These are phyloP conservation scores for Guaruba guarouba DNA, from an alignment of 2,113 vertebrate species.

Conservation along the genomic window DNA sequence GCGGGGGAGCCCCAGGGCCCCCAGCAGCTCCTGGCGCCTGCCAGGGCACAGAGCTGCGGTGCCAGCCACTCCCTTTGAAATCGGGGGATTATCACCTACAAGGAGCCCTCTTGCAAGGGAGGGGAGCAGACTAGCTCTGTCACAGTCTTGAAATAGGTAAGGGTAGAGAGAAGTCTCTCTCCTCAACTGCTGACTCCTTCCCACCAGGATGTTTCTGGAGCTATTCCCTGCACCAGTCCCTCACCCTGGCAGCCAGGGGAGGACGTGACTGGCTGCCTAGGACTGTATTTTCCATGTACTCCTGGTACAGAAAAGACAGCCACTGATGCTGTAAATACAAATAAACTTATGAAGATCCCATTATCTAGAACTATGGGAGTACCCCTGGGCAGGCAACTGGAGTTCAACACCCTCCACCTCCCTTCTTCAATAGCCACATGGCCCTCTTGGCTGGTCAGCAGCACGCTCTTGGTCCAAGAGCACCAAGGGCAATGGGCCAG, in stretches of 20 bases:
- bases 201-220: not conserved
- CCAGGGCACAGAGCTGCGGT: fast-evolving
- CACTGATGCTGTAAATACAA: not conserved
- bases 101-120: not conserved
- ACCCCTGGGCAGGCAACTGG: not conserved
- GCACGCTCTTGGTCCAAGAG: not conserved
- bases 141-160: not conserved
- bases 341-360: not conserved
- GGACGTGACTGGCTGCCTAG: not conserved
- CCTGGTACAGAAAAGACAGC: not conserved
- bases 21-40: not conserved
- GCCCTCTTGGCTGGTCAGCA: not conserved
- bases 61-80: not conserved
- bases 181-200: fast-evolving
- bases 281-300: not conserved
- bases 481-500: fast-evolving
- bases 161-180: not conserved
- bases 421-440: not conserved
- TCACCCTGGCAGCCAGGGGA: not conserved
- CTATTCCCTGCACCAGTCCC: not conserved
- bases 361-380: not conserved
- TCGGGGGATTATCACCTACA: fast-evolving
- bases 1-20: fast-evolving
- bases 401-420: not conserved
- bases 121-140: fast-evolving